phyloP scores from a whole-genome alignment of 2,797 vertebrate species.

The Pseudochaenichthys georgianus region DNA sequence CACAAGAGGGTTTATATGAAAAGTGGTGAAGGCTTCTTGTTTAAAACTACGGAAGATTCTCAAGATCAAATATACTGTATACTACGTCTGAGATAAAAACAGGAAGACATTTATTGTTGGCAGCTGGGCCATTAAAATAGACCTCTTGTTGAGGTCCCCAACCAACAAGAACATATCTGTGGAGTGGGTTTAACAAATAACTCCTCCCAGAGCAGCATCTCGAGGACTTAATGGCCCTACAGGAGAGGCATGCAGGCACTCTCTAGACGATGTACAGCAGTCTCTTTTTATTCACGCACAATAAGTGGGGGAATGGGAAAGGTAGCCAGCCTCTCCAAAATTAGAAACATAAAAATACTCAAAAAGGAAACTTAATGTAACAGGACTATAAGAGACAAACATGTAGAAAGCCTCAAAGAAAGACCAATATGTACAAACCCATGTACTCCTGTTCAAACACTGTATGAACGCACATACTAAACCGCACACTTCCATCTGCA shows the following conservation, averaged over 20 bases:
- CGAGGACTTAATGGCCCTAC: constrained; percentile 65
- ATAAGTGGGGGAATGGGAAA: background rate
- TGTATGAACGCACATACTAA: constrained; percentile 46
- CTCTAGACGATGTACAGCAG: constrained; percentile 43
- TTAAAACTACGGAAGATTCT: constrained; percentile 52
- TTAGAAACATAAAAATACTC: constrained; percentile 18
- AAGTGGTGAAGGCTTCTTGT: constrained; percentile 38
- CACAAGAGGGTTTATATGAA: constrained; percentile 16
- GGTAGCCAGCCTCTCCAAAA: constrained; percentile 6
- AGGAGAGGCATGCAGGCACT: constrained; percentile 55
- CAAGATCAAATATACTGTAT: constrained; percentile 62
- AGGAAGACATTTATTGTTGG: constrained; percentile 62
- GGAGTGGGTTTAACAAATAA: constrained; percentile 68
- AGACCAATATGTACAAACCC: constrained; percentile 37
- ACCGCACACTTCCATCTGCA: constrained; percentile 66
- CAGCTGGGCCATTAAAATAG: constrained; percentile 66
- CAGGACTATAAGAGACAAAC: constrained; percentile 10
- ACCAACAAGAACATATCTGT: constrained; percentile 56
- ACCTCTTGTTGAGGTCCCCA: constrained; percentile 49
- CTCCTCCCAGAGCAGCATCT: constrained; percentile 64
- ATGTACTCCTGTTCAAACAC: constrained; percentile 41
- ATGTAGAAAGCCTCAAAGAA: constrained; percentile 4
- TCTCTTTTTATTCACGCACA: constrained; percentile 36
- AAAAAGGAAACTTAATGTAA: constrained; percentile 34
- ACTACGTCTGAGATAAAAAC: constrained; percentile 64